These are phyloP conservation scores for Euleptes europaea DNA, from an alignment of 2,113 vertebrate genomes.

Conservation along the genomic window DNA sequence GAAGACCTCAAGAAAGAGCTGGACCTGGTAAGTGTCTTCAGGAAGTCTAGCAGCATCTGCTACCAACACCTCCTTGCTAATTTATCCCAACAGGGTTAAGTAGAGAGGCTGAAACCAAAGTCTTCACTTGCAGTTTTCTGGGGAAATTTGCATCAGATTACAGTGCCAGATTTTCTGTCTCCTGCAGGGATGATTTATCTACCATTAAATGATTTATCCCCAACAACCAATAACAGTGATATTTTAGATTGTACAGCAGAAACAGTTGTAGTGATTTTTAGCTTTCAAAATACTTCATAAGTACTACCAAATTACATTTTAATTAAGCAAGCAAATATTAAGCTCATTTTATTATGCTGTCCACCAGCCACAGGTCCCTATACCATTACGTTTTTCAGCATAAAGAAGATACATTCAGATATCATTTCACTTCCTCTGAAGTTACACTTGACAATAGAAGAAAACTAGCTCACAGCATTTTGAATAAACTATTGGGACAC, in stretches of 20 bases:
- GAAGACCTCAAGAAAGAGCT: conserved; percentile 70
- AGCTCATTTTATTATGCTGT: conserved; percentile 13
- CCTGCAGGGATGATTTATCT: background rate
- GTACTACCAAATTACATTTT: background rate
- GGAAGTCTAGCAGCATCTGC: background rate
- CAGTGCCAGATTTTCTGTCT: background rate
- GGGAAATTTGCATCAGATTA: background rate
- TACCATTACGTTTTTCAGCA: background rate
- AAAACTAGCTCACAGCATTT: background rate
- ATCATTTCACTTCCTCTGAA: background rate
- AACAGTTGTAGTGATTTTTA: background rate
- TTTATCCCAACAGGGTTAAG: background rate
- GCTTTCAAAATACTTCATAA: background rate
- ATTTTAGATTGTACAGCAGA: background rate
- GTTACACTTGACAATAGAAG: background rate
- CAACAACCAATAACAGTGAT: background rate
- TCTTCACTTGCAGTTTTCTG: background rate
- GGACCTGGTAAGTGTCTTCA: conserved; percentile 75
- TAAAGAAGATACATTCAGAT: background rate
- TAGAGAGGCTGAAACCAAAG: background rate
- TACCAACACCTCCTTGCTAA: background rate
- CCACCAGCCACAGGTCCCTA: background rate
- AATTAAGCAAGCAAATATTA: background rate
- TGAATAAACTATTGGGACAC: background rate
- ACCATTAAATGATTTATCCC: background rate